These are phyloP conservation scores for Indri indri DNA, from an alignment of 2,113 vertebrate species.

Conservation along the genomic window DNA sequence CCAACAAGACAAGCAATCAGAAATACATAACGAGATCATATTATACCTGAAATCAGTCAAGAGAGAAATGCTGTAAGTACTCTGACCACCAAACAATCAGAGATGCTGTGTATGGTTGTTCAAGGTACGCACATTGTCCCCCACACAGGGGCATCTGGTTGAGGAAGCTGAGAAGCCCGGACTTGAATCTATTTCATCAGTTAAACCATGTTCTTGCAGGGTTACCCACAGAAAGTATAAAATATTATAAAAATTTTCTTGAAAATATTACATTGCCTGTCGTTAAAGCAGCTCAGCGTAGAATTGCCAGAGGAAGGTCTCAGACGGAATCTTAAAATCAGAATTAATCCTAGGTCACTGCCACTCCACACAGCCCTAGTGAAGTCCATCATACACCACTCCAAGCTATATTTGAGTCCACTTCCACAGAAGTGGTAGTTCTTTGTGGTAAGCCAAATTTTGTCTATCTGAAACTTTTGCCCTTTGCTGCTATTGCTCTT, in stretches of 20 bases:
- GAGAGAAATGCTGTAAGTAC: background rate
- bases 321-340: background rate
- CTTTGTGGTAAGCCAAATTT: background rate
- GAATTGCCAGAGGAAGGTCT: background rate
- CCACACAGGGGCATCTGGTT: background rate
- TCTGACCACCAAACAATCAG: background rate
- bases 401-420: background rate
- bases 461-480: background rate
- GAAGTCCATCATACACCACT: background rate
- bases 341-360: constrained; percentile 10
- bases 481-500: background rate
- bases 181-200: background rate
- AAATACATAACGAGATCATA: background rate
- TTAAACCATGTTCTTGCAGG: background rate
- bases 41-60: background rate
- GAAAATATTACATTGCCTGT: background rate
- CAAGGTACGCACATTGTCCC: background rate
- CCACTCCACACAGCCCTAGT: background rate
- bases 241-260: background rate
- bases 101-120: background rate
- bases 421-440: background rate
- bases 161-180: background rate
- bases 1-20: background rate
- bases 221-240: background rate
- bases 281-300: background rate